Percentiles rank a stretch among this genome's conserved stretches.
phyloP scores from a whole-genome alignment of 1,140 invertebrate species.

The Zaprionus kolodkinae region DNA sequence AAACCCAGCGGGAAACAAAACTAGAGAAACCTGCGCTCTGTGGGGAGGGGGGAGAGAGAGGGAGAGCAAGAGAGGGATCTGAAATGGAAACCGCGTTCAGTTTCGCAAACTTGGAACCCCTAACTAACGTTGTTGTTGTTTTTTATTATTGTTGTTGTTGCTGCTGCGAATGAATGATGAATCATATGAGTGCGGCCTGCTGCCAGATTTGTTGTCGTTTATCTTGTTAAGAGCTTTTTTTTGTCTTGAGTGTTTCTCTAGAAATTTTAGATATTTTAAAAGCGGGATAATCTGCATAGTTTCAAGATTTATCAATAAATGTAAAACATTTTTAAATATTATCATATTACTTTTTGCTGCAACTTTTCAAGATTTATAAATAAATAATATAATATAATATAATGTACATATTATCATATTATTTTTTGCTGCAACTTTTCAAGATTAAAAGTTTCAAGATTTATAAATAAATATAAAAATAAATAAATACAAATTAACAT shows the following conservation, averaged over 20 bases:
- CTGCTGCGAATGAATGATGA: conserved; percentile 14
- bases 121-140: neutral
- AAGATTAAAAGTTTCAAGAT: neutral
- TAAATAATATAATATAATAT: too few relatives aligned
- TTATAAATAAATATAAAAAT: too few relatives aligned
- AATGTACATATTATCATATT: too few relatives aligned
- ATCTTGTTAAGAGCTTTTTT: conserved; percentile 19
- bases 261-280: conserved; percentile 3
- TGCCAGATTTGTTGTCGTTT: conserved; percentile 15
- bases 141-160: conserved; percentile 1
- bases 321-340: too few relatives aligned
- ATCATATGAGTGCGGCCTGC: conserved; percentile 15
- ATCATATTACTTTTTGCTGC: too few relatives aligned
- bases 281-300: conserved; percentile 3
- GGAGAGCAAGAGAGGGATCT: too few relatives aligned
- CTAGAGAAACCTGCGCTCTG: neutral
- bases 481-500: too few relatives aligned
- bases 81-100: conserved; percentile 29
- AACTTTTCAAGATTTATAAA: neutral
- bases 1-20: conserved; percentile 7
- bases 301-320: neutral
- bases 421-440: too few relatives aligned
- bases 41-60: neutral
- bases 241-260: neutral
- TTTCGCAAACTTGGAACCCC: neutral